phyloP scores from a whole-genome alignment of 1,140 invertebrate species.

The Diabrotica undecimpunctata region DNA sequence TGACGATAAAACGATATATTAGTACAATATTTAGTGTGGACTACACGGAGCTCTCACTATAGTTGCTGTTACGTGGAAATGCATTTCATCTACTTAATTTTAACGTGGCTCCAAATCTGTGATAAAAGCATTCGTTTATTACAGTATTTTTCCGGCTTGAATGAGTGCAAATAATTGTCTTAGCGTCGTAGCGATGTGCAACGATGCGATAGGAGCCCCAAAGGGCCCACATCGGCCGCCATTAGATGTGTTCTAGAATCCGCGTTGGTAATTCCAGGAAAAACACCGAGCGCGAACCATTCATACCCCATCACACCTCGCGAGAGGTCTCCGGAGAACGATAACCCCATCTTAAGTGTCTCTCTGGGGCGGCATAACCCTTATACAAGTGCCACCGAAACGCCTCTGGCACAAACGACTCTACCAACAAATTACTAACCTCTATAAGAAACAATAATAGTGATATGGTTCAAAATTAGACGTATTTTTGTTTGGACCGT shows the following conservation, averaged over 20 bases:
- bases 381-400: slow-evolving; percentile 36
- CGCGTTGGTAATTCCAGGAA: slow-evolving; percentile 40
- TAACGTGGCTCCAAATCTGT: no score
- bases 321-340: slow-evolving; percentile 43
- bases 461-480: neutral
- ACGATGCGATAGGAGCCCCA: slow-evolving; percentile 16
- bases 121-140: no score
- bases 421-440: neutral
- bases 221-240: slow-evolving; percentile 28
- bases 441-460: neutral
- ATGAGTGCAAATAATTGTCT: slow-evolving; percentile 9
- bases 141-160: neutral
- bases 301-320: slow-evolving; percentile 45
- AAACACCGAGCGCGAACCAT: slow-evolving; percentile 41
- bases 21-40: no score
- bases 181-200: slow-evolving; percentile 25
- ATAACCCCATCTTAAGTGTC: slow-evolving; percentile 45
- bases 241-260: slow-evolving; percentile 33
- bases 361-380: slow-evolving; percentile 47
- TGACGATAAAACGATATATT: no score
- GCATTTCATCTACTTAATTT: no score
- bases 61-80: no score
- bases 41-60: no score
- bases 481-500: no score
- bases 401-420: slow-evolving; percentile 22